A percentile compares a stretch with the other conserved stretches of the same genome.
phyloP scores from a whole-genome alignment of 2,113 vertebrate species.

The Hypocryptadius cinnamomeus region DNA sequence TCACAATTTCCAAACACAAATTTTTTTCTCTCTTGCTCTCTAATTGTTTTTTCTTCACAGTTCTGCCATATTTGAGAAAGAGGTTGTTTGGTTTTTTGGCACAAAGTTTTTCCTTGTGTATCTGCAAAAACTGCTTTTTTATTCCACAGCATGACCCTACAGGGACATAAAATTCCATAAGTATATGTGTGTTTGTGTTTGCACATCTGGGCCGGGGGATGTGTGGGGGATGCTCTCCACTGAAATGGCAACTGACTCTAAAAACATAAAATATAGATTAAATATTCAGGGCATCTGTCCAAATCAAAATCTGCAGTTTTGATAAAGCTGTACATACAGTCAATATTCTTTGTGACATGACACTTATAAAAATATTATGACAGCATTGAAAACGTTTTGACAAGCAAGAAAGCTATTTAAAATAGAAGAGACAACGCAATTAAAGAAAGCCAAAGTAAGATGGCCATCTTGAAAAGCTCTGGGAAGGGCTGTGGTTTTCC shows the following conservation, averaged over 20 bases:
- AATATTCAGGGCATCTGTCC: neutral
- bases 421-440: neutral
- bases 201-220: rapidly evolving
- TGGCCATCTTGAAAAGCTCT: neutral
- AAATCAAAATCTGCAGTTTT: neutral
- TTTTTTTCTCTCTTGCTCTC: neutral
- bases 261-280: neutral
- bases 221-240: neutral
- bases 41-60: neutral
- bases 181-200: neutral
- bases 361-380: slow-evolving; percentile 28
- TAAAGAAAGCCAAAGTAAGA: neutral
- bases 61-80: neutral
- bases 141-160: neutral
- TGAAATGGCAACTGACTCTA: neutral
- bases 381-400: neutral
- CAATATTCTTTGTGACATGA: neutral
- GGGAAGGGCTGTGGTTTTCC: neutral
- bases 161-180: neutral
- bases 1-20: neutral
- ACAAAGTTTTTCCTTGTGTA: neutral
- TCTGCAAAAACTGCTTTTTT: neutral
- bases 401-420: neutral
- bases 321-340: neutral
- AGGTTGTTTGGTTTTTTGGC: neutral